Evolutionary conservation across 2,888 invertebrate genomes (phyloP).

Genomic region (Tromatobia lineatoria): DNA sequence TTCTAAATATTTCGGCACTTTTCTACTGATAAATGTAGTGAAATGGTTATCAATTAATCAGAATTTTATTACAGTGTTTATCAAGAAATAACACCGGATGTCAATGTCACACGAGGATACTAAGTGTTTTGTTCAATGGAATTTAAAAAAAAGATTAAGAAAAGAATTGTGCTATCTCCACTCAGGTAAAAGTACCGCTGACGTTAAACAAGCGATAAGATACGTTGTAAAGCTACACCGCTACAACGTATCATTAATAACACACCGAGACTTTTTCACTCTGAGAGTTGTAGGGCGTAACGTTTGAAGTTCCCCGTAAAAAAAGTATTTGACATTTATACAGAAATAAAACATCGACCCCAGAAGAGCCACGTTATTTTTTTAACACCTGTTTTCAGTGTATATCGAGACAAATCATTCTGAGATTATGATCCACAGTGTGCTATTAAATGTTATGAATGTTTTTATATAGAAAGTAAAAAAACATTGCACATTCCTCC

Average conservation of each 20-base stretch:
- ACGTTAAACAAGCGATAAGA: slow-evolving; percentile 60
- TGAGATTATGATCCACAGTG: neutral
- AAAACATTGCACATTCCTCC: too few relatives aligned
- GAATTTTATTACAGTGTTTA: neutral
- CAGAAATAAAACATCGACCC: slow-evolving; percentile 4
- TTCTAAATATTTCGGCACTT: neutral
- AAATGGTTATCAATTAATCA: slow-evolving; percentile 9
- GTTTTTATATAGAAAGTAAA: too few relatives aligned
- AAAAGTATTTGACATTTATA: slow-evolving; percentile 26
- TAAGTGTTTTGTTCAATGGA: slow-evolving; percentile 18
- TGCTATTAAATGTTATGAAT: neutral
- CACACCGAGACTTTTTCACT: slow-evolving; percentile 5
- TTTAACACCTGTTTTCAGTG: neutral
- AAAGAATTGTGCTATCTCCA: slow-evolving; percentile 22
- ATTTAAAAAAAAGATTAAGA: slow-evolving; percentile 1
- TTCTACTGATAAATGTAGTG: neutral
- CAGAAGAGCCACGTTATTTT: neutral
- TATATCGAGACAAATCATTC: neutral
- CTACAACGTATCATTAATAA: slow-evolving; percentile 3
- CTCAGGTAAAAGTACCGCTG: slow-evolving; percentile 36
- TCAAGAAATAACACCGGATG: slow-evolving; percentile 22
- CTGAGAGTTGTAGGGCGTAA: neutral
- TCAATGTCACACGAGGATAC: neutral
- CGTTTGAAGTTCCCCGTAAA: slow-evolving; percentile 24
- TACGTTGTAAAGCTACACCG: slow-evolving; percentile 32